Percentiles rank a stretch among this genome's conserved stretches.
Conservation (phyloP, 2,797 vertebrate species). For the Glyptemys insculpta region DNA sequence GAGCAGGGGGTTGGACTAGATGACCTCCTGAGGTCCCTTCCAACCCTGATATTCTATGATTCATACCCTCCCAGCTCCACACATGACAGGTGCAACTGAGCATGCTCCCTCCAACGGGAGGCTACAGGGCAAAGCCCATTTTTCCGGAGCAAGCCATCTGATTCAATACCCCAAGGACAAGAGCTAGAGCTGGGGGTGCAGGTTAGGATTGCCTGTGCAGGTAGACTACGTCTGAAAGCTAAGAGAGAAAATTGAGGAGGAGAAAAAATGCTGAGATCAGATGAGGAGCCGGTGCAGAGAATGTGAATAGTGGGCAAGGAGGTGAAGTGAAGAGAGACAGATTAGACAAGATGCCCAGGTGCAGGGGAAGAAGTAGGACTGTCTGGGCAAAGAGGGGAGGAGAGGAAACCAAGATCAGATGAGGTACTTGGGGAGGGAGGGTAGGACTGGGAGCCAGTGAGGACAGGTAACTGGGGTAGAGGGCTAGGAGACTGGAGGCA, state of each 20-base stretch:
- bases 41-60: too few species aligned
- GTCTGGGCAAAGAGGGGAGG: background rate
- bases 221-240: background rate
- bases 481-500: background rate
- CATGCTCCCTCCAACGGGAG: too few species aligned
- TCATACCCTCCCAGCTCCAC: too few species aligned
- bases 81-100: too few species aligned
- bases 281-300: background rate
- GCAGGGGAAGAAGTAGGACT: background rate
- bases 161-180: background rate
- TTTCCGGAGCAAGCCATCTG: background rate
- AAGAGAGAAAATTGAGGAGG: background rate
- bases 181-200: background rate
- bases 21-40: too few species aligned
- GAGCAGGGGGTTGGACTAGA: too few species aligned
- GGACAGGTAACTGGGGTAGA: background rate
- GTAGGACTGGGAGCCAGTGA: background rate
- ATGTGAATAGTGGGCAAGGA: background rate
- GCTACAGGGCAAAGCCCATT: too few species aligned
- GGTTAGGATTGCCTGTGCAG: background rate
- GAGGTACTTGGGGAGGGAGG: background rate
- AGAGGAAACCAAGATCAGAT: background rate
- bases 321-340: background rate
- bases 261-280: background rate
- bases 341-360: background rate